Percentiles rank a stretch among this genome's conserved stretches.
Evolutionary conservation across 2,888 invertebrate species (phyloP).

Genomic region (Resseliella maxima): DNA sequence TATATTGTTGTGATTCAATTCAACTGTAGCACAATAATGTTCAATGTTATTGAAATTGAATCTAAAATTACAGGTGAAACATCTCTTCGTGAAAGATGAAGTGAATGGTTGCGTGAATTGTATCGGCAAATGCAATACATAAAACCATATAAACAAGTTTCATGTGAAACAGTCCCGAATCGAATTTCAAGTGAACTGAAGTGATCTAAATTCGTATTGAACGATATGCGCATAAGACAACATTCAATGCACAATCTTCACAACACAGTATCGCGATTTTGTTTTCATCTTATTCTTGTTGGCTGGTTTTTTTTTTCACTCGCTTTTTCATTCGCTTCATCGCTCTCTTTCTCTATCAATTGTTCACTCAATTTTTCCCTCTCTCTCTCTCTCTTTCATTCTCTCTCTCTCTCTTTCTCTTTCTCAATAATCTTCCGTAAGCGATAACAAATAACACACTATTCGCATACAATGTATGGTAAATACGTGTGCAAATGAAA

Average conservation of each 20-base stretch:
- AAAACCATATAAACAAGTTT: slow-evolving; percentile 53
- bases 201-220: slow-evolving; percentile 13
- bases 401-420: background rate
- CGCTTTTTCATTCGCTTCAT: background rate
- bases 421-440: background rate
- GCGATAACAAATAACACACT: background rate
- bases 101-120: background rate
- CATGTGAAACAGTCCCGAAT: slow-evolving; percentile 24
- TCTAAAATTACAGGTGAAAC: slow-evolving; percentile 32
- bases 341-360: background rate
- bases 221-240: background rate
- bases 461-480: slow-evolving; percentile 25
- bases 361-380: background rate
- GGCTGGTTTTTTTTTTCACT: background rate
- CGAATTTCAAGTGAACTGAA: background rate
- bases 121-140: slow-evolving; percentile 5
- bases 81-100: background rate
- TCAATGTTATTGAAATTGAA: slow-evolving; percentile 7
- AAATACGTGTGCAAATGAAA: background rate
- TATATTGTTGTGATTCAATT: slow-evolving; percentile 24
- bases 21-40: background rate
- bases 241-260: background rate
- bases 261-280: background rate
- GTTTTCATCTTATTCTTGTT: background rate
- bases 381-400: background rate